Evolutionary conservation across 2,888 invertebrate species (phyloP).

Genomic region (Apomyelois bistriatella): DNA sequence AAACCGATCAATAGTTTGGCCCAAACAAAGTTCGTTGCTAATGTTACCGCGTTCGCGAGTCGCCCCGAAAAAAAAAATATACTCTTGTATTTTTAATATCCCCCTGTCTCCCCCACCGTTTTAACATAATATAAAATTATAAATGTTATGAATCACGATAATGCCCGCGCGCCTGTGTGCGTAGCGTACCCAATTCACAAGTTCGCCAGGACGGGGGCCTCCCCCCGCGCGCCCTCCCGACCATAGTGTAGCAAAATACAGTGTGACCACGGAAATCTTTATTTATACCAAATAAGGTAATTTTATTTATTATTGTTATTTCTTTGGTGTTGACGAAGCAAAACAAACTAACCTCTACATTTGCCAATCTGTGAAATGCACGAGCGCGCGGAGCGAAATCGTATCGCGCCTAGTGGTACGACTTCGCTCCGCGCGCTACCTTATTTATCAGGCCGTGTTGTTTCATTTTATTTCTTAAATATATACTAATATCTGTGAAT

Average conservation of each 20-base stretch:
- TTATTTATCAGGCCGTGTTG: too few relatives aligned
- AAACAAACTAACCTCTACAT: too few relatives aligned
- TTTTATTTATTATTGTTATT: too few relatives aligned
- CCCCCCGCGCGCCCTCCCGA: conserved; percentile 31
- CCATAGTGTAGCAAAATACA: conserved; percentile 7
- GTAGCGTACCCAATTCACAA: conserved; percentile 70
- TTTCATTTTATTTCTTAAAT: too few relatives aligned
- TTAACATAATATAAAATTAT: conserved; percentile 80
- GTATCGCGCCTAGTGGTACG: too few relatives aligned
- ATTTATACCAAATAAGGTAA: not conserved
- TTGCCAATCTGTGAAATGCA: too few relatives aligned
- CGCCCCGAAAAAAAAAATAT: conserved; percentile 43
- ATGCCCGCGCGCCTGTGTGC: conserved; percentile 67
- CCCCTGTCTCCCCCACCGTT: conserved; percentile 44
- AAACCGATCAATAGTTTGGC: conserved; percentile 66
- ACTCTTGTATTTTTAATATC: conserved; percentile 76
- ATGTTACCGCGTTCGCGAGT: conserved; percentile 47
- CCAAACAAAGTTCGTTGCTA: conserved; percentile 71
- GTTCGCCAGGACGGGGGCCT: conserved; percentile 54
- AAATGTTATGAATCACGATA: conserved; percentile 79
- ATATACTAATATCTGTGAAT: too few relatives aligned
- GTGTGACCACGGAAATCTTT: not conserved
- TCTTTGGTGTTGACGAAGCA: too few relatives aligned
- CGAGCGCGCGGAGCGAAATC: too few relatives aligned
- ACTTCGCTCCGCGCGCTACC: too few relatives aligned